A percentile compares a stretch with the other conserved stretches of the same genome.
These are phyloP conservation scores for Rhodophaea formosa DNA, from an alignment of 2,888 invertebrate species.

Conservation along the genomic window DNA sequence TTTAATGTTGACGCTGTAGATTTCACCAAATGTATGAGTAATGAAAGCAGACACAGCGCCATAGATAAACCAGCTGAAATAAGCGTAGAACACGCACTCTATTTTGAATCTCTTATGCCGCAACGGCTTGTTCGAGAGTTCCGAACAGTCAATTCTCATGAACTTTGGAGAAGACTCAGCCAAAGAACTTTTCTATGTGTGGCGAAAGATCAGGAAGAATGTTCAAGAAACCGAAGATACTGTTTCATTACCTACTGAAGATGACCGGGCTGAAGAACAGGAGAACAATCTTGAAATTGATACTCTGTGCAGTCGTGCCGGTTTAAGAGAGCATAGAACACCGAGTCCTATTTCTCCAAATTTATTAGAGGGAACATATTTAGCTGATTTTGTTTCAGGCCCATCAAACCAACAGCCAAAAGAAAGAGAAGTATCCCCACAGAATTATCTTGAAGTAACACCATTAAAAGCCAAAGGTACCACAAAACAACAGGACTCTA, in stretches of 20 bases:
- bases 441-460: too few relatives aligned
- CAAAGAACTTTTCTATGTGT: too few relatives aligned
- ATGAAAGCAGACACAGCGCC: conserved; percentile 24
- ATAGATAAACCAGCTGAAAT: conserved; percentile 28
- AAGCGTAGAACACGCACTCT: conserved; percentile 27
- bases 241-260: not conserved
- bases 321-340: conserved; percentile 12
- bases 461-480: conserved; percentile 4
- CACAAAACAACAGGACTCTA: conserved; percentile 11
- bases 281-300: conserved; percentile 11
- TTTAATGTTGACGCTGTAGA: not conserved
- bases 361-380: conserved; percentile 2
- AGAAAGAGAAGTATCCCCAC: too few relatives aligned
- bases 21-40: conserved; percentile 20
- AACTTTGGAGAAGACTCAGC: too few relatives aligned
- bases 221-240: too few relatives aligned
- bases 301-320: conserved; percentile 7
- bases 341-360: conserved; percentile 2
- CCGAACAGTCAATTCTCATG: too few relatives aligned
- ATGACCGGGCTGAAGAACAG: not conserved
- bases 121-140: too few relatives aligned
- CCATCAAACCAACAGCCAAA: too few relatives aligned
- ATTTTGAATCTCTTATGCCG: not conserved
- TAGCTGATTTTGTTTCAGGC: too few relatives aligned
- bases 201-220: too few relatives aligned